phyloP scores from a whole-genome alignment of 2,888 invertebrate genomes.

The Synanthedon tipuliformis region DNA sequence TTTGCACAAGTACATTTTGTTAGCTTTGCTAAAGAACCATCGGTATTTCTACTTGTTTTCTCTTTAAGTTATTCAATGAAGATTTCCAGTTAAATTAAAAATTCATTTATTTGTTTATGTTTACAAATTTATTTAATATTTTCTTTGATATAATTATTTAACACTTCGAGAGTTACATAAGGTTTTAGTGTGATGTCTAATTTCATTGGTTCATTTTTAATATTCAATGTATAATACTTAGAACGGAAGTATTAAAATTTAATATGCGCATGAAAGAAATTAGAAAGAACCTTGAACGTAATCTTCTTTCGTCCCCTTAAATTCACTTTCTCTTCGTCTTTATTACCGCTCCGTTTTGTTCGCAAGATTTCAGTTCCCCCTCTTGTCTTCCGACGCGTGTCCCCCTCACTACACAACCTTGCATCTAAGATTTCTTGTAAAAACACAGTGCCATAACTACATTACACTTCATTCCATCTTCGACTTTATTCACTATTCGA shows the following conservation, averaged over 20 bases:
- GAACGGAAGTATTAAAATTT: slow-evolving; percentile 26
- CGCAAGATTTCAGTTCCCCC: slow-evolving; percentile 69
- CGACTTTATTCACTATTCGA: slow-evolving; percentile 37
- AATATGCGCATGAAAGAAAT: slow-evolving; percentile 52
- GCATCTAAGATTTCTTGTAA: slow-evolving; percentile 28
- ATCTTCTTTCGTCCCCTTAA: slow-evolving; percentile 70
- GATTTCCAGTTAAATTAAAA: slow-evolving; percentile 1
- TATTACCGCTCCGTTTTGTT: slow-evolving; percentile 72
- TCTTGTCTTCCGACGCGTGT: slow-evolving; percentile 55
- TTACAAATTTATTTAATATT: neutral
- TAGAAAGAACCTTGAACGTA: slow-evolving; percentile 62
- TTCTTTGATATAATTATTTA: neutral
- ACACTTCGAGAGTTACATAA: too few relatives aligned
- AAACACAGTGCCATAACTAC: slow-evolving; percentile 51
- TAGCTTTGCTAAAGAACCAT: slow-evolving; percentile 7
- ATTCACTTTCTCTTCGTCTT: slow-evolving; percentile 74
- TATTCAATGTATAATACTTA: slow-evolving; percentile 12
- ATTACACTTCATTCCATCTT: slow-evolving; percentile 32
- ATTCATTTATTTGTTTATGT: neutral
- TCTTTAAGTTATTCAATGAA: slow-evolving; percentile 8
- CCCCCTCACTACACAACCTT: slow-evolving; percentile 50
- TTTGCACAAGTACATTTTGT: slow-evolving; percentile 18
- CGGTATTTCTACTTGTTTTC: slow-evolving; percentile 8
- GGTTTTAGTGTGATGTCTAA: too few relatives aligned
- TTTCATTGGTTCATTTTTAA: slow-evolving; percentile 1